A percentile compares a stretch with the other conserved stretches of the same genome.
These are phyloP conservation scores for Eledona agricola DNA, from an alignment of 2,888 invertebrate species.

Conservation along the genomic window DNA sequence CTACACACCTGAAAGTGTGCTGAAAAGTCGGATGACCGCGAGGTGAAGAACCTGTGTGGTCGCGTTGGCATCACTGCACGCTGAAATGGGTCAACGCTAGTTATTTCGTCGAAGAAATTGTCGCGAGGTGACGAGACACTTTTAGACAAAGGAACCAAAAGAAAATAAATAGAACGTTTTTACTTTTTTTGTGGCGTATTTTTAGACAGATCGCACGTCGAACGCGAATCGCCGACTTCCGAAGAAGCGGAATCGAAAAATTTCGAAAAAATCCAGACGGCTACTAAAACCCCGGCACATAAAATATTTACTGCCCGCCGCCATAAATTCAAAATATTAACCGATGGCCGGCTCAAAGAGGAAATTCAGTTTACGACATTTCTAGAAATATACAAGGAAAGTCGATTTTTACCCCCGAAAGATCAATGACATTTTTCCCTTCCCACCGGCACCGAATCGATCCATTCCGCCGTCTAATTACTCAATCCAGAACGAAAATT, in stretches of 20 bases:
- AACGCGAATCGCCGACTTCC: too few relatives aligned
- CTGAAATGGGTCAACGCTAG: constrained; percentile 46
- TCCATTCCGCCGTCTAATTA: too few relatives aligned
- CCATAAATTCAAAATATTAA: constrained; percentile 11
- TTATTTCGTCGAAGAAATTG: too few relatives aligned
- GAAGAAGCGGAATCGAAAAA: too few relatives aligned
- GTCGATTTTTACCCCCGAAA: background rate
- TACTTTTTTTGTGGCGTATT: too few relatives aligned
- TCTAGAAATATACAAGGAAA: constrained; percentile 14
- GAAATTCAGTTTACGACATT: constrained; percentile 8
- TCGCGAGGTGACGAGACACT: too few relatives aligned
- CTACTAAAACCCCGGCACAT: constrained; percentile 2
- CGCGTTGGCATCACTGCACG: constrained; percentile 41
- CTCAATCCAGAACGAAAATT: constrained; percentile 19
- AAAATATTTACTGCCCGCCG: constrained; percentile 9
- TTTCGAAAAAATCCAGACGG: too few relatives aligned
- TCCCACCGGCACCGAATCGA: background rate
- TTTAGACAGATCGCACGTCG: too few relatives aligned
- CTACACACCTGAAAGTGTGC: constrained; percentile 17
- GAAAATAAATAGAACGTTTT: too few relatives aligned
- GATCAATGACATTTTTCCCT: constrained; percentile 4
- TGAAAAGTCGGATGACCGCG: constrained; percentile 39
- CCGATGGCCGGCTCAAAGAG: constrained; percentile 11
- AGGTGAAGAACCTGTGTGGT: constrained; percentile 49
- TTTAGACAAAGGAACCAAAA: too few relatives aligned